Evolutionary conservation across 2,888 invertebrate genomes (phyloP).

Genomic region (Hyposoter dolosus): DNA sequence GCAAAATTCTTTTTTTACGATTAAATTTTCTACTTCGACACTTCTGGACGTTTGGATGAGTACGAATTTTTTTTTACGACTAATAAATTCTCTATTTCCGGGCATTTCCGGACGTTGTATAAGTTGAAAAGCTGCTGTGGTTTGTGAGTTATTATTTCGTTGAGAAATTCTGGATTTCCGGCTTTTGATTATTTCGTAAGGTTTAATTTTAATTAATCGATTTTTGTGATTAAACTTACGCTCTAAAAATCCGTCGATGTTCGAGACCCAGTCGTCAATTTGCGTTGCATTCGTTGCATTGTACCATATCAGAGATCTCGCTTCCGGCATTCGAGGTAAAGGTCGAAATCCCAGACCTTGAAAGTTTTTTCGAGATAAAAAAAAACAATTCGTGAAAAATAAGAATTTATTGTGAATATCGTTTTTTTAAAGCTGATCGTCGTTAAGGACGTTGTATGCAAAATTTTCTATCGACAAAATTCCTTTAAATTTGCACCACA

Average conservation of each 20-base stretch:
- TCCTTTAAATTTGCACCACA: too few relatives aligned
- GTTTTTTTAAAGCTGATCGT: background rate
- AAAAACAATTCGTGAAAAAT: background rate
- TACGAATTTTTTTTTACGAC: constrained; percentile 15
- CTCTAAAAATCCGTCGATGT: constrained; percentile 86
- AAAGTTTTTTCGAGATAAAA: background rate
- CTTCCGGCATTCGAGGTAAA: constrained; percentile 85
- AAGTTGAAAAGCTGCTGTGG: too few relatives aligned
- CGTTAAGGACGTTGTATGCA: background rate
- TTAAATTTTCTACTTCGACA: background rate
- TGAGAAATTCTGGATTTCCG: too few relatives aligned
- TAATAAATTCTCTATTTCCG: too few relatives aligned
- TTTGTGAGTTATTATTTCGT: too few relatives aligned
- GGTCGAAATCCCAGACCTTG: constrained; percentile 89
- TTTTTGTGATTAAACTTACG: constrained; percentile 84
- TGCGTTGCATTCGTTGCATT: constrained; percentile 86
- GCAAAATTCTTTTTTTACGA: constrained; percentile 23
- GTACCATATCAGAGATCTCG: constrained; percentile 88
- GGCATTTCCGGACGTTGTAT: too few relatives aligned
- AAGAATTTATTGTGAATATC: background rate
- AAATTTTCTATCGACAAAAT: too few relatives aligned
- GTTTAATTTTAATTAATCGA: too few relatives aligned
- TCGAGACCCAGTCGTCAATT: constrained; percentile 86
- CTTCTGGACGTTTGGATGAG: too few relatives aligned
- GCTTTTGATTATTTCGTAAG: too few relatives aligned